phyloP scores from a whole-genome alignment of 2,797 vertebrate species.

The Hoplostethus atlanticus region DNA sequence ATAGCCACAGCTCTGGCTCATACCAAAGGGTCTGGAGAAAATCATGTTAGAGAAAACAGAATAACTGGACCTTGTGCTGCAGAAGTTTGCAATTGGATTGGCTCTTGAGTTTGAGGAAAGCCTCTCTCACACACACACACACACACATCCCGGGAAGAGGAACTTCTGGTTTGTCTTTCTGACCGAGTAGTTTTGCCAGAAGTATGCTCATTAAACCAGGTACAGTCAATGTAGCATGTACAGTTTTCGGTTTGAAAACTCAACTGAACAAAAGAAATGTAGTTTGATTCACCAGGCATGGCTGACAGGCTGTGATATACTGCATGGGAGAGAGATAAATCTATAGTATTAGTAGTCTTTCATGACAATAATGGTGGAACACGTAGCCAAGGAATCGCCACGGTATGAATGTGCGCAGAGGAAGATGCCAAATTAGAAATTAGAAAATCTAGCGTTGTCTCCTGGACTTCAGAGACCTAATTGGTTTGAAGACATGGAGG shows the following conservation, averaged over 20 bases:
- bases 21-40: conserved; percentile 40
- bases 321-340: neutral
- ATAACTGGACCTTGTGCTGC: conserved; percentile 33
- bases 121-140: neutral
- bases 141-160: neutral
- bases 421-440: too few relatives aligned
- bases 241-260: too few relatives aligned
- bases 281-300: neutral
- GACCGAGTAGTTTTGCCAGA: too few relatives aligned
- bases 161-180: conserved; percentile 35
- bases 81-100: conserved; percentile 46
- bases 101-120: conserved; percentile 33
- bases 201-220: neutral
- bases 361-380: neutral
- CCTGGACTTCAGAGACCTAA: too few relatives aligned
- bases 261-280: too few relatives aligned
- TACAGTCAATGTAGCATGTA: neutral
- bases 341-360: neutral
- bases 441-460: too few relatives aligned
- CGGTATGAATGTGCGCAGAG: too few relatives aligned
- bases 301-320: too few relatives aligned
- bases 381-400: too few relatives aligned
- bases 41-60: conserved; percentile 40
- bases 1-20: conserved; percentile 33
- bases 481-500: too few relatives aligned